Conservation (phyloP, 2,113 vertebrate species). For the Apistogramma diplotaenia region DNA sequence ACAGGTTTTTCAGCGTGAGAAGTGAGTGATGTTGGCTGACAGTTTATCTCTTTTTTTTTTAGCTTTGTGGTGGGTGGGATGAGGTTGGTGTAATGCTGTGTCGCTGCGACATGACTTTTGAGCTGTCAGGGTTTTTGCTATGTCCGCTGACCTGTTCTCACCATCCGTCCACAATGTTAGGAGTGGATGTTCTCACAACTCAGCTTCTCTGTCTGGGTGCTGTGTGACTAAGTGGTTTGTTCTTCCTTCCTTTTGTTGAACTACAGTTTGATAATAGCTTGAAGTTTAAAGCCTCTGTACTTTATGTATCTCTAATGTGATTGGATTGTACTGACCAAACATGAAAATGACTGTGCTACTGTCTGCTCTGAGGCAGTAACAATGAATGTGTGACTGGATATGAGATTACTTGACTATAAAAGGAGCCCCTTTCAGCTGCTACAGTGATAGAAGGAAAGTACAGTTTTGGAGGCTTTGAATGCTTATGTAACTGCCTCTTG, state of each 20-base stretch:
- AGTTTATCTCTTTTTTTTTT: neutral
- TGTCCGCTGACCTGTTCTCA: slow-evolving; percentile 20
- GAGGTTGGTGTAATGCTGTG: neutral
- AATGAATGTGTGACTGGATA: neutral
- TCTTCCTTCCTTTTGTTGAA: slow-evolving; percentile 60
- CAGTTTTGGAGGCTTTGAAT: slow-evolving; percentile 29
- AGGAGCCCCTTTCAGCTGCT: neutral
- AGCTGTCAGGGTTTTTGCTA: neutral
- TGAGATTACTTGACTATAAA: slow-evolving; percentile 11
- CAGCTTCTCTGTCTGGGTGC: slow-evolving; percentile 42
- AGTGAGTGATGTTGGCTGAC: slow-evolving; percentile 7
- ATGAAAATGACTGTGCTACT: neutral
- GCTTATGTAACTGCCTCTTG: slow-evolving; percentile 64
- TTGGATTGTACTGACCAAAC: neutral
- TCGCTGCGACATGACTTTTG: neutral
- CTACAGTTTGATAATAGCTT: slow-evolving; percentile 9
- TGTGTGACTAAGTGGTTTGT: slow-evolving; percentile 37
- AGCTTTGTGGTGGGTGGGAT: neutral
- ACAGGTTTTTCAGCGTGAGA: slow-evolving; percentile 52
- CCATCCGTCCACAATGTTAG: neutral
- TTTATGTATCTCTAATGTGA: neutral
- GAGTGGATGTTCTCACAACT: slow-evolving; percentile 55
- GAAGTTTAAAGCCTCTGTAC: neutral
- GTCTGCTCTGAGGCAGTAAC: neutral
- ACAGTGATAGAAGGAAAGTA: slow-evolving; percentile 19